These are phyloP conservation scores for Enteromius mattozi DNA, from an alignment of 2,797 vertebrate genomes.

Conservation along the genomic window DNA sequence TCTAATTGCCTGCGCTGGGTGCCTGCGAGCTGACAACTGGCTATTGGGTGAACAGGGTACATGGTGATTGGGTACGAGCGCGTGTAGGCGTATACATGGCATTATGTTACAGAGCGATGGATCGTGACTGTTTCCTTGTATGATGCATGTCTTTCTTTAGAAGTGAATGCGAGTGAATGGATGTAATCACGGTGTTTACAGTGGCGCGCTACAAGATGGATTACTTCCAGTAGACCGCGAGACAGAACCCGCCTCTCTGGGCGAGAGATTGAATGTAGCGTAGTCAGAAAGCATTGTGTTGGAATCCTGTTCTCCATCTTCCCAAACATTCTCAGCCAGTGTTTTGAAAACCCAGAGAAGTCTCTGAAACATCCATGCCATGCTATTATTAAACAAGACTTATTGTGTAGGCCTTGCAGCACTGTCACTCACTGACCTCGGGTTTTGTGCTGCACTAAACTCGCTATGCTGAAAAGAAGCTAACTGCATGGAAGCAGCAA, in stretches of 20 bases:
- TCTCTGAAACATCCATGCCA: not conserved
- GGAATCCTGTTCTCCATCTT: conserved; percentile 16
- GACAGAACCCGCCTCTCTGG: conserved; percentile 41
- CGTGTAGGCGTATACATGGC: not conserved
- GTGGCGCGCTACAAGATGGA: conserved; percentile 41
- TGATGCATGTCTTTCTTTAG: conserved; percentile 46
- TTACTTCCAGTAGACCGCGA: conserved; percentile 43
- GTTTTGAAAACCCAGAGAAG: conserved; percentile 22
- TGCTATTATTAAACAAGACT: conserved; percentile 42
- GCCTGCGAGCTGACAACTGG: conserved; percentile 44
- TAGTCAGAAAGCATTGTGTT: conserved; percentile 22
- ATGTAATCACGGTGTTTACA: conserved; percentile 51
- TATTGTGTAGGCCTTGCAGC: conserved; percentile 19
- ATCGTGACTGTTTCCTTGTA: conserved; percentile 30
- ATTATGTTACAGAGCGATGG: not conserved
- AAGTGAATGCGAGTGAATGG: conserved; percentile 26
- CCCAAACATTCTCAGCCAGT: not conserved
- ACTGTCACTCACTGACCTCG: conserved; percentile 28
- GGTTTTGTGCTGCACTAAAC: conserved; percentile 12
- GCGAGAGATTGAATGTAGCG: conserved; percentile 33
- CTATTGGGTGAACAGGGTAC: conserved; percentile 33
- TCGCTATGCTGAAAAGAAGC: conserved; percentile 14
- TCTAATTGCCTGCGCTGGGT: conserved; percentile 58
- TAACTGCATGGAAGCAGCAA: conserved; percentile 9
- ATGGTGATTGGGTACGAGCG: conserved; percentile 18